Percentiles rank a stretch among this genome's conserved stretches.
These are phyloP conservation scores for Tetranychus truncatus DNA, from an alignment of 2,888 invertebrate genomes.

Conservation along the genomic window DNA sequence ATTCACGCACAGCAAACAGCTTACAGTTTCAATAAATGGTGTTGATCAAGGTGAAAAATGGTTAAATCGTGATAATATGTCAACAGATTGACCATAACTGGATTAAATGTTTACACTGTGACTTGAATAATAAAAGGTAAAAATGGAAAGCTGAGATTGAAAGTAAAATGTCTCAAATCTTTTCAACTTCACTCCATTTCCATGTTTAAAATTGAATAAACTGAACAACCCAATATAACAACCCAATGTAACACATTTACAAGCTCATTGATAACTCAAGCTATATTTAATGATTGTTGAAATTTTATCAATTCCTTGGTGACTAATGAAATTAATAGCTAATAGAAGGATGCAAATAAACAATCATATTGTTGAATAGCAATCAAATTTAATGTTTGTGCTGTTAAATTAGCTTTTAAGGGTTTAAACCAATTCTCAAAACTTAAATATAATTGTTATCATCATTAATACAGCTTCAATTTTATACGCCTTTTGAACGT, in stretches of 20 bases:
- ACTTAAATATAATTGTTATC: background rate
- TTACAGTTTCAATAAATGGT: background rate
- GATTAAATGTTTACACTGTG: background rate
- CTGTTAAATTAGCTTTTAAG: too few relatives aligned
- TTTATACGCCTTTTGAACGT: background rate
- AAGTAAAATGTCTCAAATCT: background rate
- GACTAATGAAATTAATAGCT: background rate
- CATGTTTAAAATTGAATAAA: too few relatives aligned
- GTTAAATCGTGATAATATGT: background rate
- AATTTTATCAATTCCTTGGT: background rate
- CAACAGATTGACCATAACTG: conserved; percentile 1
- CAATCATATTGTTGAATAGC: too few relatives aligned
- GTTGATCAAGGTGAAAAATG: background rate
- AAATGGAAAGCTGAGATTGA: background rate
- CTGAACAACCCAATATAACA: too few relatives aligned
- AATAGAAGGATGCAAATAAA: too few relatives aligned
- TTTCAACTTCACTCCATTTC: background rate
- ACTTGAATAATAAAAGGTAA: background rate
- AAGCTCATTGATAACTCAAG: too few relatives aligned
- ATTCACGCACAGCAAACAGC: background rate
- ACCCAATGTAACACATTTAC: too few relatives aligned
- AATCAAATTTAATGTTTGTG: too few relatives aligned
- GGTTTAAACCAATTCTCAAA: background rate
- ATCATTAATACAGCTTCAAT: background rate
- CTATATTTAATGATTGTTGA: background rate